Conservation (phyloP, 2,797 vertebrate genomes). For the Novumbra hubbsi region DNA sequence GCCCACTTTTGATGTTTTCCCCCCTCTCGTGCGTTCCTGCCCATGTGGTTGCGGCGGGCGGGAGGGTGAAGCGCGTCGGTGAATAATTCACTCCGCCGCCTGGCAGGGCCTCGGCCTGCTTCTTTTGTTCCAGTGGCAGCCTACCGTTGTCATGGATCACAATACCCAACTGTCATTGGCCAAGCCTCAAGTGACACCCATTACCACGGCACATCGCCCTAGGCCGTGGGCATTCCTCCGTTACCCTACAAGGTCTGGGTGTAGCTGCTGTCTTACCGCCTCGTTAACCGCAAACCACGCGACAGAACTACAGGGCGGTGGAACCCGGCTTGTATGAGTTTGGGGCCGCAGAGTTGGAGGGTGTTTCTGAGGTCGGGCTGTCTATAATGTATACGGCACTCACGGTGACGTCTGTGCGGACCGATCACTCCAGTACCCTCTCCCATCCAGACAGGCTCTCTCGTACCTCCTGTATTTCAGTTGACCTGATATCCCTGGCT, state of each 20-base stretch:
- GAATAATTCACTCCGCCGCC: neutral
- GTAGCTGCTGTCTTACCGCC: too few species aligned
- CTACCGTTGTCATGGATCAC: neutral
- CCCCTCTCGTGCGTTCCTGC: neutral
- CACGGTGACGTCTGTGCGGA: neutral
- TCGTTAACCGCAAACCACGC: too few species aligned
- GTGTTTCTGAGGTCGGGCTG: neutral
- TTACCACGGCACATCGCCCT: neutral
- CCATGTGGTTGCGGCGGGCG: neutral
- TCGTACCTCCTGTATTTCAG: neutral
- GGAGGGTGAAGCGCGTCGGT: neutral
- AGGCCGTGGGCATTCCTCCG: neutral
- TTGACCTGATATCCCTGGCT: neutral
- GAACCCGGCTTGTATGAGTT: too few species aligned
- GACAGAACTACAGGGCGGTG: too few species aligned
- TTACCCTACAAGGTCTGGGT: too few species aligned
- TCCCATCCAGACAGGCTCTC: neutral
- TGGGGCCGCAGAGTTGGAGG: too few species aligned
- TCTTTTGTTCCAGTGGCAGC: neutral
- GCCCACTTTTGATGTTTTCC: neutral
- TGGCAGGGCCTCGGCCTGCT: neutral
- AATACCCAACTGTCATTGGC: neutral
- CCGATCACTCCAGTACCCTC: neutral
- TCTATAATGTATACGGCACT: neutral
- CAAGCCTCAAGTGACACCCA: neutral